phyloP scores from a whole-genome alignment of 23 tunicate species.

The Ciona savignyi region DNA sequence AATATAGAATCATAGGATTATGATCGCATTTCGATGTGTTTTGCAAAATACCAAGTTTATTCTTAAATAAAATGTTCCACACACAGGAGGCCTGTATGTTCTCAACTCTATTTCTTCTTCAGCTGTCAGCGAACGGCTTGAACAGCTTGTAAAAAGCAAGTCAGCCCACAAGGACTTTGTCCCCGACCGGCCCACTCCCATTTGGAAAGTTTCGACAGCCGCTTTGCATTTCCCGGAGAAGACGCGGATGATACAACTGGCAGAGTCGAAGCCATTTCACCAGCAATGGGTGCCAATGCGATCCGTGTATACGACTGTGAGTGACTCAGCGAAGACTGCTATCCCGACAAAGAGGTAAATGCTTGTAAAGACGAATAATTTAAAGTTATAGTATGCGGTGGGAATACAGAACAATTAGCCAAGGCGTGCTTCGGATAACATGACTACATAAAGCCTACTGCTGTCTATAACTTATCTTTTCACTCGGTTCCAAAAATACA shows the following conservation, averaged over 20 bases:
- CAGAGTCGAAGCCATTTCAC: constrained; percentile 44
- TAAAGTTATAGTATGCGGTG: no score
- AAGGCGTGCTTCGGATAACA: no score
- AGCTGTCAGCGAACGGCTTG: constrained; percentile 35
- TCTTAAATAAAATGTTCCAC: neutral
- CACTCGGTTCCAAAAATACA: no score
- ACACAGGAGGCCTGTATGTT: neutral
- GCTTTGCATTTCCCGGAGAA: constrained; percentile 45
- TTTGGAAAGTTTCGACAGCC: constrained; percentile 38
- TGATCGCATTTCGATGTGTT: no score
- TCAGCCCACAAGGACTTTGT: constrained; percentile 36
- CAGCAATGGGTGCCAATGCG: constrained; percentile 40
- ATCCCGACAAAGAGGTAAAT: constrained; percentile 52
- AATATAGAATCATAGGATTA: no score
- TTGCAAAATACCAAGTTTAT: no score
- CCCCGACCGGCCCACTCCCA: constrained; percentile 58
- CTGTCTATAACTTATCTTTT: no score
- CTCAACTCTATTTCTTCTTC: constrained; percentile 2
- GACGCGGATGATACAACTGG: constrained; percentile 20
- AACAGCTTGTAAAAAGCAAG: constrained; percentile 56
- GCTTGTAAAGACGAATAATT: no score
- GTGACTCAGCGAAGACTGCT: constrained; percentile 18
- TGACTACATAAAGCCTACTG: no score
- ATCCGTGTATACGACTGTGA: constrained; percentile 28
- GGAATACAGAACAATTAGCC: no score